These are phyloP conservation scores for Champsocephalus gunnari DNA, from an alignment of 2,797 vertebrate species.

Conservation along the genomic window DNA sequence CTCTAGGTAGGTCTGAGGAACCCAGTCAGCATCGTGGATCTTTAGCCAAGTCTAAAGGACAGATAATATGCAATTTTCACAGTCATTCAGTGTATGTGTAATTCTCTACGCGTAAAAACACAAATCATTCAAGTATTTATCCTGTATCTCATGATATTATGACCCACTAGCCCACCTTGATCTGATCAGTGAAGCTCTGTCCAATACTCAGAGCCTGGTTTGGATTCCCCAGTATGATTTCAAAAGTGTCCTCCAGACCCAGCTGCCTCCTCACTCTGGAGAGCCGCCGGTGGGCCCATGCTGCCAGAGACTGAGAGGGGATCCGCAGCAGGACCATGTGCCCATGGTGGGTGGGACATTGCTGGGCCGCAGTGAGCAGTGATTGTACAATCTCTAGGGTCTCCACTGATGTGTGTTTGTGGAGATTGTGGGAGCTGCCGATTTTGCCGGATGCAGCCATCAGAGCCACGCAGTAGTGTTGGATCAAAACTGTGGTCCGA, in stretches of 20 bases:
- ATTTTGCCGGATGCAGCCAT: slow-evolving; percentile 91
- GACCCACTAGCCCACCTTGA: slow-evolving; percentile 85
- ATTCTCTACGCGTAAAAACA: neutral
- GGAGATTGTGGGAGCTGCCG: slow-evolving; percentile 83
- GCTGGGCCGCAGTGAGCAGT: slow-evolving; percentile 89
- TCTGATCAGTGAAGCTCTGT: slow-evolving; percentile 91
- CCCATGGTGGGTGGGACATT: slow-evolving; percentile 91
- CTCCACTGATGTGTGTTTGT: slow-evolving; percentile 96
- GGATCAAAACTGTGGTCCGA: slow-evolving; percentile 93
- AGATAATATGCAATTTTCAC: neutral
- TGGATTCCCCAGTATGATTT: slow-evolving; percentile 93
- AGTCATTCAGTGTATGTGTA: neutral
- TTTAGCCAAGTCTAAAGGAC: slow-evolving; percentile 90
- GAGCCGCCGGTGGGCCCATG: slow-evolving; percentile 91
- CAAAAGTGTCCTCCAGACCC: slow-evolving; percentile 92
- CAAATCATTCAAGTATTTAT: neutral
- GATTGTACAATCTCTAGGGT: slow-evolving; percentile 96
- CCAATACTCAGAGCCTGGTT: slow-evolving; percentile 87
- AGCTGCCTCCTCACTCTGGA: slow-evolving; percentile 90
- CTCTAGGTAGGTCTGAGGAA: slow-evolving; percentile 93
- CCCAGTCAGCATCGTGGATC: slow-evolving; percentile 93
- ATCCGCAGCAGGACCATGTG: slow-evolving; percentile 97
- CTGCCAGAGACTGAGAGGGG: slow-evolving; percentile 91
- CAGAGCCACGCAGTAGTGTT: slow-evolving; percentile 95
- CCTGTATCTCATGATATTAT: neutral